phyloP scores from a whole-genome alignment of 1,140 invertebrate species.

The Lanistes nyassanus region DNA sequence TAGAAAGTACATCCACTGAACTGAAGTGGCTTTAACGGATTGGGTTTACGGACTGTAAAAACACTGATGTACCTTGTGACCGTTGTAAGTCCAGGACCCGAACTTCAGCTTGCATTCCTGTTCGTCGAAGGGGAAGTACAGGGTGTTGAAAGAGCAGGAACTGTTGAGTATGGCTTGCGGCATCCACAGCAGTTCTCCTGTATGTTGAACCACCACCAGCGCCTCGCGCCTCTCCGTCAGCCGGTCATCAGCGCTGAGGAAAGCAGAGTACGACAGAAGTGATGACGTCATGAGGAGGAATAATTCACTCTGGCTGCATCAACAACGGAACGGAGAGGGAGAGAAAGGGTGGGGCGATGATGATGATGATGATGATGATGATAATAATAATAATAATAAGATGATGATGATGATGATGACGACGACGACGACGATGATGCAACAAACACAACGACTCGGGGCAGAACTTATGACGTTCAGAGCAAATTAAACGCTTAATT shows the following conservation, averaged over 20 bases:
- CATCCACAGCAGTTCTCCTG: conserved; percentile 96
- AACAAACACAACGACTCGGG: not conserved
- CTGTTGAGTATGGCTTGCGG: conserved; percentile 98
- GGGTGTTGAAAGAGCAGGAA: conserved; percentile 81
- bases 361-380: conserved; percentile 7
- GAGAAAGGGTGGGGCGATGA: too few relatives aligned
- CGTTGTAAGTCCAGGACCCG: conserved; percentile 66
- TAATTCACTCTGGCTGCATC: too few relatives aligned
- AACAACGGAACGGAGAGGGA: too few relatives aligned
- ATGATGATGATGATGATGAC: too few relatives aligned
- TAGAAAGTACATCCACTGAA: not conserved
- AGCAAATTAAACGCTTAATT: too few relatives aligned
- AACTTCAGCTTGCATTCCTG: conserved; percentile 65
- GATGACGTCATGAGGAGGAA: too few relatives aligned
- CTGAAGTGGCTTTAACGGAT: not conserved
- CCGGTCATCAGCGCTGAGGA: conserved; percentile 61
- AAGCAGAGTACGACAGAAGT: too few relatives aligned
- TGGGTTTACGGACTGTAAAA: not conserved
- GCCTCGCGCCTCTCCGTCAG: conserved; percentile 63
- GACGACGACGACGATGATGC: too few relatives aligned
- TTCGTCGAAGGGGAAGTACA: conserved; percentile 65
- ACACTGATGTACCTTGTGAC: conserved; percentile 33
- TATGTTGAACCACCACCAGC: conserved; percentile 73
- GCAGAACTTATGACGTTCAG: too few relatives aligned
- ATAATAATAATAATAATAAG: too few relatives aligned